Conservation (phyloP, 2,888 invertebrate genomes). For the Clitarchus hookeri region DNA sequence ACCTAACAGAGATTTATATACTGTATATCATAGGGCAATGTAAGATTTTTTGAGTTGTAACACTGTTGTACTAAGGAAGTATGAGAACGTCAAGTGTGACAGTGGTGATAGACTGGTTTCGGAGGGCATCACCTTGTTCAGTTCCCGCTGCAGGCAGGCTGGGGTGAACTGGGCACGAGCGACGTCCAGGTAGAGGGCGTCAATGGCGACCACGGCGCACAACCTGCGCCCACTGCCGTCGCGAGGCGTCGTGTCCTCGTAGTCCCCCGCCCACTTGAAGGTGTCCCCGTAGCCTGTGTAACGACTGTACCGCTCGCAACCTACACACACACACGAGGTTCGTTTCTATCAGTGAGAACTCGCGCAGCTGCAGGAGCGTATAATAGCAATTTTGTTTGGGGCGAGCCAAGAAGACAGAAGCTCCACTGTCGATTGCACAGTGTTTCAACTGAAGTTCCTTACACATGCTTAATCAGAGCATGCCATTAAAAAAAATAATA, state of each 20-base stretch:
- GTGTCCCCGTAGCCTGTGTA: conserved; percentile 81
- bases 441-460: too few species aligned
- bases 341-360: not conserved
- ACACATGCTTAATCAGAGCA: too few species aligned
- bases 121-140: conserved; percentile 72
- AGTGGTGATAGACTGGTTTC: too few species aligned
- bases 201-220: conserved; percentile 83
- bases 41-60: too few species aligned
- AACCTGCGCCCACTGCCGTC: conserved; percentile 71
- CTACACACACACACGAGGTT: conserved; percentile 53
- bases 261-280: conserved; percentile 79
- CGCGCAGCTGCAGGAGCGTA: not conserved
- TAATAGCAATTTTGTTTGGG: too few species aligned
- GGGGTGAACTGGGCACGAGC: conserved; percentile 57
- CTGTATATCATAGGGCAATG: too few species aligned
- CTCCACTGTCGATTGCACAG: too few species aligned
- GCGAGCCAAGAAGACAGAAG: too few species aligned
- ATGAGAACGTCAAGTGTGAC: too few species aligned
- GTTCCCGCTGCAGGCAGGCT: conserved; percentile 71
- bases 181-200: conserved; percentile 73
- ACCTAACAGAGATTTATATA: too few species aligned
- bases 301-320: conserved; percentile 77
- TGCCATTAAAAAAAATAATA: too few species aligned
- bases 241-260: conserved; percentile 68
- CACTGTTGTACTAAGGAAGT: too few species aligned